Conservation (phyloP, 2,113 vertebrate genomes). For the Lipophrys pholis region DNA sequence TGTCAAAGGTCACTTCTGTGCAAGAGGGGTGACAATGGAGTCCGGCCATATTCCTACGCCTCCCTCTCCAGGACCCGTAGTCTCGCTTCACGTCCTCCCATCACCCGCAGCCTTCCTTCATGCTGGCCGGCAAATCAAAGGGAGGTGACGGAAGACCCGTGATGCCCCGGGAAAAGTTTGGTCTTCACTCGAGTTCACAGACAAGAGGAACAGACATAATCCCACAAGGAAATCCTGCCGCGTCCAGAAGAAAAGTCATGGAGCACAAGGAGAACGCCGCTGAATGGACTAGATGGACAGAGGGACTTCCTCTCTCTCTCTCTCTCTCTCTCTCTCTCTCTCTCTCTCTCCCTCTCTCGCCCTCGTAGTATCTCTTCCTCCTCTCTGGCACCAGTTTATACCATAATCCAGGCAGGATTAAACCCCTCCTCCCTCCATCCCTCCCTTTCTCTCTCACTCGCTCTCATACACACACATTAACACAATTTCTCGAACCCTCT, state of each 20-base stretch:
- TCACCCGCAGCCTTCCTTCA: constrained; percentile 53
- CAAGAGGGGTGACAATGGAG: constrained; percentile 30
- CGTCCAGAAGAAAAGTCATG: constrained; percentile 6
- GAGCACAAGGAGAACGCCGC: background rate
- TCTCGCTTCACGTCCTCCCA: constrained; percentile 35
- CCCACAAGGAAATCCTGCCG: background rate
- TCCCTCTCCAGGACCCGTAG: constrained; percentile 23
- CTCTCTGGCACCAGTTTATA: constrained; percentile 71
- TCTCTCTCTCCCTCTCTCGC: constrained; percentile 42
- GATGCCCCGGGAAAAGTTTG: constrained; percentile 42
- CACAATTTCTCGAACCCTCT: constrained; percentile 30
- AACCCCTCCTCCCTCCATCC: constrained; percentile 77
- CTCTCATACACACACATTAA: constrained; percentile 12
- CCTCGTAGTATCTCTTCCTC: constrained; percentile 60
- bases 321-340: constrained; percentile 40
- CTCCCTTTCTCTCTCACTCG: constrained; percentile 20
- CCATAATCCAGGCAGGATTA: constrained; percentile 81
- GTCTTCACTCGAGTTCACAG: constrained; percentile 15
- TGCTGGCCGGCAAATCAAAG: constrained; percentile 15
- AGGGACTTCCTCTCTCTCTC: constrained; percentile 53
- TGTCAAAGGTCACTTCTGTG: constrained; percentile 70
- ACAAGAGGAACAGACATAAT: background rate
- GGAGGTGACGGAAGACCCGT: background rate
- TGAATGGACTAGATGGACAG: constrained; percentile 35
- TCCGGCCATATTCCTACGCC: constrained; percentile 53